phyloP scores from a whole-genome alignment of 2,797 vertebrate species.

The Mus caroli region DNA sequence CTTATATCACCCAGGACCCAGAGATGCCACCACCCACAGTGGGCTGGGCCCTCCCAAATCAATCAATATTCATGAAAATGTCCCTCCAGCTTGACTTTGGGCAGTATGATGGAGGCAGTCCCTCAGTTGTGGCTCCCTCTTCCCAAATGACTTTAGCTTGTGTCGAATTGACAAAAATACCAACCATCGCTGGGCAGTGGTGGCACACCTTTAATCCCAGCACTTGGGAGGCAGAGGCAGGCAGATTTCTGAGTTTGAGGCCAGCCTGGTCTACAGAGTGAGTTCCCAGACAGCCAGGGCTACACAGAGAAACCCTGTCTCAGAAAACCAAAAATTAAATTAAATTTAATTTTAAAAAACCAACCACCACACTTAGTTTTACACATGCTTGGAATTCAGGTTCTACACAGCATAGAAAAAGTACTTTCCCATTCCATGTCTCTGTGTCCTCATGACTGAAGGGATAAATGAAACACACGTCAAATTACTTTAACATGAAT shows the following conservation, averaged over 20 bases:
- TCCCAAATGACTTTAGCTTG: background rate
- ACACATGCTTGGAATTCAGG: background rate
- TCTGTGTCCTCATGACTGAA: background rate
- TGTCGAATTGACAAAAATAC: background rate
- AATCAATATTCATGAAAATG: background rate
- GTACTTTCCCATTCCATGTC: background rate
- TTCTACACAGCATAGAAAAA: constrained; percentile 8
- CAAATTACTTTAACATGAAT: constrained; percentile 24
- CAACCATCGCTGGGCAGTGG: too few relatives aligned
- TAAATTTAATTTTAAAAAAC: too few relatives aligned
- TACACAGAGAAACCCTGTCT: too few relatives aligned
- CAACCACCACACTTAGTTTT: background rate
- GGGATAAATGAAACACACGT: background rate
- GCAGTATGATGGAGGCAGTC: background rate
- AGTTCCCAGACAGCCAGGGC: too few relatives aligned
- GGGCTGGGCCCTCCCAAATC: background rate
- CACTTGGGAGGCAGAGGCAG: too few relatives aligned
- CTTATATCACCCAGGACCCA: background rate
- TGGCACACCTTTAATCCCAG: too few relatives aligned
- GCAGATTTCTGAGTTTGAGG: too few relatives aligned
- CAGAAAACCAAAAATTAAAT: too few relatives aligned
- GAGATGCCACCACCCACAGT: background rate
- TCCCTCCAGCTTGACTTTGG: background rate
- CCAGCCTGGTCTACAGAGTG: too few relatives aligned
- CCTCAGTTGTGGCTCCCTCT: too few relatives aligned